These are phyloP conservation scores for Epicauta chinensis DNA, from an alignment of 1,140 invertebrate species.

Conservation along the genomic window DNA sequence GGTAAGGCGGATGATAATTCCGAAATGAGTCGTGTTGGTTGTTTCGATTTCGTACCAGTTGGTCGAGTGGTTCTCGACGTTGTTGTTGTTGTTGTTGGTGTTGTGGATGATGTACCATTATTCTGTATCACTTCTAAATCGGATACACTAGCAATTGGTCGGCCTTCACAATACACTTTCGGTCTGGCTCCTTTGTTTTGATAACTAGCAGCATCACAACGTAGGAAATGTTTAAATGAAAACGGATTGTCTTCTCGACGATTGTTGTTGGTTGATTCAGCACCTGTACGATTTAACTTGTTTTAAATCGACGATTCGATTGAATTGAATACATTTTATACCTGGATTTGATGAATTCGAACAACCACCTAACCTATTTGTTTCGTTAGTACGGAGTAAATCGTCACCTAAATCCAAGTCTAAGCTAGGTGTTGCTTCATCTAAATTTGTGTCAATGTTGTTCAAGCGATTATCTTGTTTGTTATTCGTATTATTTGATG, in stretches of 20 bases:
- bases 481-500: neutral
- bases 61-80: neutral
- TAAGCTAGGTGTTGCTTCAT: slow-evolving; percentile 6
- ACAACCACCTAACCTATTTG: slow-evolving; percentile 29
- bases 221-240: slow-evolving; percentile 75
- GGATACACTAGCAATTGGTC: slow-evolving; percentile 25
- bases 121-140: slow-evolving; percentile 19
- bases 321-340: neutral
- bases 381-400: slow-evolving; percentile 23
- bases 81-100: no score
- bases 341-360: neutral
- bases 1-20: slow-evolving; percentile 48
- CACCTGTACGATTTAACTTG: neutral
- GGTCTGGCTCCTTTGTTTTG: slow-evolving; percentile 51
- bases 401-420: slow-evolving; percentile 32
- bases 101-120: no score
- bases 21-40: slow-evolving; percentile 26
- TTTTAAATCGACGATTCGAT: neutral
- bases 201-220: slow-evolving; percentile 47
- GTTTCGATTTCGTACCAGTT: slow-evolving; percentile 21
- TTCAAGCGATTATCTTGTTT: neutral
- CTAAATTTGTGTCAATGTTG: neutral
- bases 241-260: slow-evolving; percentile 63
- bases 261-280: no score
- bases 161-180: slow-evolving; percentile 46